A percentile compares a stretch with the other conserved stretches of the same genome.
Conservation (phyloP, 2,797 vertebrate species). For the Masticophis lateralis region DNA sequence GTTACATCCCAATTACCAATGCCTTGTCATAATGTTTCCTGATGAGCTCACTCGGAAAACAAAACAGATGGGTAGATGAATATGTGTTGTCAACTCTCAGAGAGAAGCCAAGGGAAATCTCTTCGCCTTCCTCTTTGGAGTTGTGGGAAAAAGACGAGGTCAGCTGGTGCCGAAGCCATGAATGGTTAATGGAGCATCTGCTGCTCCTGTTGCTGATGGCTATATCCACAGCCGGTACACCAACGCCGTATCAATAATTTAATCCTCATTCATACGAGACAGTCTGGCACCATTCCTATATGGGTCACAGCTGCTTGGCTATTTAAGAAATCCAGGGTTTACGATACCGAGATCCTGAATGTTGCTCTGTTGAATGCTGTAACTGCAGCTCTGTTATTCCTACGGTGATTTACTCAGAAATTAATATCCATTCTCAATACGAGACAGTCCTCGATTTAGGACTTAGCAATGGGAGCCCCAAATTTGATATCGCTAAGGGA, state of each 20-base stretch:
- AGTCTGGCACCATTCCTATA: conserved; percentile 8
- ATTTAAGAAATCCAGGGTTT: not conserved
- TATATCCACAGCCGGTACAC: not conserved
- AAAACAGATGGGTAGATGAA: not conserved
- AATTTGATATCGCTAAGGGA: not conserved
- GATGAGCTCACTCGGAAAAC: not conserved
- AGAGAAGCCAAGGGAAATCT: not conserved
- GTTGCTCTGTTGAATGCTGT: not conserved
- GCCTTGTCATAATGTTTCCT: not conserved
- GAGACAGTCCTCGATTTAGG: not conserved
- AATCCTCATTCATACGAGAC: conserved; percentile 6
- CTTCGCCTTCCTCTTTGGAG: not conserved
- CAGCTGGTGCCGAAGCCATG: not conserved
- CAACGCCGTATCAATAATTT: conserved; percentile 4
- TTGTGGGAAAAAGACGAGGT: not conserved
- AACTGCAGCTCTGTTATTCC: not conserved
- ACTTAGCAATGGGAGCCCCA: not conserved
- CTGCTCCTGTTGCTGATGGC: not conserved
- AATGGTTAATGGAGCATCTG: conserved; percentile 14
- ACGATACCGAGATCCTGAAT: not conserved
- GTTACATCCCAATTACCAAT: not conserved
- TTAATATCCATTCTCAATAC: not conserved
- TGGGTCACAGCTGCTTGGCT: conserved; percentile 12
- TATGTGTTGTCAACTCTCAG: not conserved
- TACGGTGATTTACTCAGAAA: not conserved